Conservation (phyloP, 2,888 invertebrate genomes). For the Taphrorychus bicolor region DNA sequence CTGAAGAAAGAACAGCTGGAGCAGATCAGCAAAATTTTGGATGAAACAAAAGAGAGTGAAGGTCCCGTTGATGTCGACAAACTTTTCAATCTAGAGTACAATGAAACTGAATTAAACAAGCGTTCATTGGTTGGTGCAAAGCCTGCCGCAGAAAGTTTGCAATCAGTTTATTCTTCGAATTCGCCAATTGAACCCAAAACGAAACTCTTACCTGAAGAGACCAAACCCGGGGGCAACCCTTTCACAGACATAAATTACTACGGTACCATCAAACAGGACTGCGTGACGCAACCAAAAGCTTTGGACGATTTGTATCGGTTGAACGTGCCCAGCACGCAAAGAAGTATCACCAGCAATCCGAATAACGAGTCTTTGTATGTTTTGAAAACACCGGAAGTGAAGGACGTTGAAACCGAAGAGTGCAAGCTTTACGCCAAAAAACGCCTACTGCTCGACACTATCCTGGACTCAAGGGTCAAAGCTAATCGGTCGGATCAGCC, state of each 20-base stretch:
- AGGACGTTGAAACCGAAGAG: background rate
- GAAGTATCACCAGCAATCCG: too few relatives aligned
- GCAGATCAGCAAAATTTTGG: background rate
- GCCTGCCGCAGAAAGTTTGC: too few relatives aligned
- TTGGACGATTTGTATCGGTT: background rate
- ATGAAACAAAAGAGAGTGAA: background rate
- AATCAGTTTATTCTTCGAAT: background rate
- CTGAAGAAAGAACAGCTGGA: conserved; percentile 3
- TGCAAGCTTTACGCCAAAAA: background rate
- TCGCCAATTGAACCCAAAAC: background rate
- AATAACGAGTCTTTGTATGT: background rate
- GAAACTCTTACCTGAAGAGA: background rate
- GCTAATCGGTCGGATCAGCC: too few relatives aligned
- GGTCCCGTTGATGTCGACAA: background rate
- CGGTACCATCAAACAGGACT: background rate
- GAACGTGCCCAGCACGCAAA: background rate
- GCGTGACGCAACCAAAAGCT: background rate
- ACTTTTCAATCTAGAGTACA: background rate
- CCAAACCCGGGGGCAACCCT: background rate
- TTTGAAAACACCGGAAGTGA: background rate
- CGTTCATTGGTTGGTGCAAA: background rate
- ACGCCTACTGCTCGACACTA: background rate
- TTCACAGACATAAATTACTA: background rate
- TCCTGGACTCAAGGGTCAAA: too few relatives aligned
- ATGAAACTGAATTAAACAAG: background rate